phyloP scores from a whole-genome alignment of 2,113 vertebrate genomes.

The Ptilonorhynchus violaceus region DNA sequence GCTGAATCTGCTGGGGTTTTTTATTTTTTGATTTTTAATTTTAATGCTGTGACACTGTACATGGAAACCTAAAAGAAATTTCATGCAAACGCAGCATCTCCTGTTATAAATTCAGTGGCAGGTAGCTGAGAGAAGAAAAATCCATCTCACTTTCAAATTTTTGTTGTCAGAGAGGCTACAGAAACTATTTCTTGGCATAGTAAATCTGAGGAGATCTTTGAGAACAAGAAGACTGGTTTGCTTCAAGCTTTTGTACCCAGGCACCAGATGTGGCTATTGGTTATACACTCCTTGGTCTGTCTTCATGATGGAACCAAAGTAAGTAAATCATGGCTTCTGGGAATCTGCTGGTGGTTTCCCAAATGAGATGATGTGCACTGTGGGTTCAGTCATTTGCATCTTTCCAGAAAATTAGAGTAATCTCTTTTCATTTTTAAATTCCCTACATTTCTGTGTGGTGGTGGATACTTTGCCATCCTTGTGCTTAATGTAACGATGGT shows the following conservation, averaged over 20 bases:
- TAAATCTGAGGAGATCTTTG: background rate
- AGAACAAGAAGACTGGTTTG: background rate
- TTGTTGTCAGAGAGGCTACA: background rate
- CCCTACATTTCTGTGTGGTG: background rate
- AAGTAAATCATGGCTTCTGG: background rate
- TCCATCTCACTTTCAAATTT: background rate
- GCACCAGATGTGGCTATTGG: fast-evolving
- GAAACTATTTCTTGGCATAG: background rate
- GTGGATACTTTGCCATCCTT: background rate
- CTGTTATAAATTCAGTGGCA: background rate
- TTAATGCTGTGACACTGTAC: background rate
- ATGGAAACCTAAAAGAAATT: background rate
- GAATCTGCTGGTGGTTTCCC: background rate
- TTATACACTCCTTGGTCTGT: background rate
- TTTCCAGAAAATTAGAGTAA: background rate
- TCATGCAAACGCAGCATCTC: background rate
- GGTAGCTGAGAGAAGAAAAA: background rate
- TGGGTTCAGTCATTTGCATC: background rate
- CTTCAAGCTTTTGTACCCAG: background rate
- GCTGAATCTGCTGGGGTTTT: background rate
- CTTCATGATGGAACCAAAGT: background rate
- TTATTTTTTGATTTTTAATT: background rate
- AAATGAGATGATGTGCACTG: background rate
- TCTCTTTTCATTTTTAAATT: background rate
- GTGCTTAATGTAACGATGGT: background rate